These are phyloP conservation scores for Microhierax caerulescens DNA, from an alignment of 2,797 vertebrate genomes.

Conservation along the genomic window DNA sequence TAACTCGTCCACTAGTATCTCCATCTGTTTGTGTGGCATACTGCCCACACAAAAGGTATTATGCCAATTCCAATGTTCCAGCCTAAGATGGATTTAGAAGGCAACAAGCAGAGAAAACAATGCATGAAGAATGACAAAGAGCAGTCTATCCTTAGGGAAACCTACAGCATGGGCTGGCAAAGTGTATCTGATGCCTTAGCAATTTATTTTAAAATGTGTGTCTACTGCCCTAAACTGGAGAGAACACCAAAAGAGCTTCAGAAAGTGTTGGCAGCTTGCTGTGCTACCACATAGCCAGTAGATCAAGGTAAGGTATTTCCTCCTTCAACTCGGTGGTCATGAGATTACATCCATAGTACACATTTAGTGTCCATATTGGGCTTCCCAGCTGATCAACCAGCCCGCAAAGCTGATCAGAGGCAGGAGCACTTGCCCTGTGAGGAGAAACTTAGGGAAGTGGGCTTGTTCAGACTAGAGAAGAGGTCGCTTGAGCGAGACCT, in stretches of 20 bases:
- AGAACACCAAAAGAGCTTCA: neutral
- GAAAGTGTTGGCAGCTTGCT: neutral
- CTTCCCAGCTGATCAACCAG: neutral
- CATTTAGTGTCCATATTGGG: accelerated
- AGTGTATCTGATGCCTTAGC: neutral
- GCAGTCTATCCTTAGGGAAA: neutral
- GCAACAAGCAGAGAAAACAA: neutral
- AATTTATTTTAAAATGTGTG: neutral
- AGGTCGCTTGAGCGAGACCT: neutral
- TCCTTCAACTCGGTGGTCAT: neutral
- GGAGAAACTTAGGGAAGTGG: neutral
- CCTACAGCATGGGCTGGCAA: neutral
- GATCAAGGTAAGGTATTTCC: neutral
- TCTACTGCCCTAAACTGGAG: neutral
- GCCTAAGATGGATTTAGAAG: constrained; percentile 25
- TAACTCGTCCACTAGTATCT: constrained; percentile 7
- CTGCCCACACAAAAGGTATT: constrained; percentile 10
- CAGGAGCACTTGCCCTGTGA: neutral
- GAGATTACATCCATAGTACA: neutral
- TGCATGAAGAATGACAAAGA: neutral
- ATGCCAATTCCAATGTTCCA: constrained; percentile 3
- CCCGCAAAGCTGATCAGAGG: neutral
- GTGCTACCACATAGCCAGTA: neutral
- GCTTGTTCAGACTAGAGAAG: neutral
- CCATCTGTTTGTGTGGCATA: constrained; percentile 33